Evolutionary conservation across 2,888 invertebrate species (phyloP), one percentile per base, ranked within the genome.

Genomic region (Microctonus brassicae): DNA sequence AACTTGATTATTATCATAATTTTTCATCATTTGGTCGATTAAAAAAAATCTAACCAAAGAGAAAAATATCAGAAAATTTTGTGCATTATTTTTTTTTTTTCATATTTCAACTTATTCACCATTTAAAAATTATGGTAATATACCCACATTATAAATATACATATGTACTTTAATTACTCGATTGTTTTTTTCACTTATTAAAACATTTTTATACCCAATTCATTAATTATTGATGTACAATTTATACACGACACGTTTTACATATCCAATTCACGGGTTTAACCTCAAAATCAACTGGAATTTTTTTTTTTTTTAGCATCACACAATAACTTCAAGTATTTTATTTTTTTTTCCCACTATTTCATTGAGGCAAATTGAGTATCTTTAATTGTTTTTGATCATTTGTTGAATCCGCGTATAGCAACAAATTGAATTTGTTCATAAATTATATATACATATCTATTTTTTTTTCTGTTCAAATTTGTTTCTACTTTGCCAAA

Each of bases 291-390:
- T 11, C 3, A 39, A 5, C 39, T 11, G 39, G n/a, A 13, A 80
- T 77, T 77, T 81, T 79, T 80, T 84, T 85, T n/a, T n/a, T n/a
- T n/a, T n/a, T n/a, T n/a, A n/a, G n/a, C n/a, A n/a, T n/a, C n/a
- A n/a, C n/a, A n/a, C n/a, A n/a, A n/a, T n/a, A n/a, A n/a, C n/a
- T n/a, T n/a, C n/a, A n/a, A n/a, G n/a, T n/a, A n/a, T n/a, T n/a
- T n/a, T n/a, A n/a, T 70, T 60, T 36, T 58, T 58, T 73, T n/a
- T 1, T n/a, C n/a, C n/a, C n/a, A n/a, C 1, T 39, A n/a, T 39
- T 39, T n/a, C 13, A 13, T n/a, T 39, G 39, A n/a, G n/a, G n/a
- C 39, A 39, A 67, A n/a, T n/a, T 63, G 64, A 64, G 70, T 67
- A 20, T 55, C 1, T 61, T 70, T 47, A 5, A 39, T 29, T 42